phyloP scores from a whole-genome alignment of 2,113 vertebrate species.

The Notarius lentiginosus region DNA sequence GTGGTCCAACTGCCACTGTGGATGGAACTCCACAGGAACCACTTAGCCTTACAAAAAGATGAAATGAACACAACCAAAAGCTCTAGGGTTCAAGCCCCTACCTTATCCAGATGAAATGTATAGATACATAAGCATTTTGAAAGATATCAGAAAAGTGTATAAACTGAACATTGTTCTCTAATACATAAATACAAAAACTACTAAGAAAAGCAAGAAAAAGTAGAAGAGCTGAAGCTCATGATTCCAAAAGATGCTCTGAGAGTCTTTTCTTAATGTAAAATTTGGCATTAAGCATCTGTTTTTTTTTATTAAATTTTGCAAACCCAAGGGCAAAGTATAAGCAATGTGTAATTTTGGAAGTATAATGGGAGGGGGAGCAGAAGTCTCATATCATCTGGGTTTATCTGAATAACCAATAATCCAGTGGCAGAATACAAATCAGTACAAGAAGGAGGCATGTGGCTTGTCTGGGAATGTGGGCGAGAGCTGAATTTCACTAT shows the following conservation, averaged over 20 bases:
- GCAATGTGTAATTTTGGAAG: slow-evolving; percentile 59
- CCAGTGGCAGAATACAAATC: slow-evolving; percentile 61
- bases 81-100: no score
- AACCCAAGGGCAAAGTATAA: slow-evolving; percentile 66
- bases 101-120: no score
- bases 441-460: slow-evolving; percentile 42
- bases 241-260: slow-evolving; percentile 63
- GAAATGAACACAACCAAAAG: no score
- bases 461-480: slow-evolving; percentile 27
- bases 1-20: no score
- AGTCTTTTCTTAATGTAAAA: slow-evolving; percentile 54
- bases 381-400: slow-evolving; percentile 56
- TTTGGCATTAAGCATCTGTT: slow-evolving; percentile 66
- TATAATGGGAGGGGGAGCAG: slow-evolving; percentile 43
- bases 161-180: background rate
- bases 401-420: slow-evolving; percentile 60
- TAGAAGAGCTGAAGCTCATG: slow-evolving; percentile 54
- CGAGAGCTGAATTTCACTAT: slow-evolving; percentile 17
- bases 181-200: slow-evolving; percentile 10
- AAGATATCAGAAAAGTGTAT: background rate
- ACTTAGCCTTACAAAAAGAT: no score
- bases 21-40: no score
- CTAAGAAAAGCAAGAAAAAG: slow-evolving; percentile 2
- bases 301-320: slow-evolving; percentile 59
- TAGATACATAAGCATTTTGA: background rate